Conservation (phyloP, 2,888 invertebrate species). For the Zele albiditarsus region DNA sequence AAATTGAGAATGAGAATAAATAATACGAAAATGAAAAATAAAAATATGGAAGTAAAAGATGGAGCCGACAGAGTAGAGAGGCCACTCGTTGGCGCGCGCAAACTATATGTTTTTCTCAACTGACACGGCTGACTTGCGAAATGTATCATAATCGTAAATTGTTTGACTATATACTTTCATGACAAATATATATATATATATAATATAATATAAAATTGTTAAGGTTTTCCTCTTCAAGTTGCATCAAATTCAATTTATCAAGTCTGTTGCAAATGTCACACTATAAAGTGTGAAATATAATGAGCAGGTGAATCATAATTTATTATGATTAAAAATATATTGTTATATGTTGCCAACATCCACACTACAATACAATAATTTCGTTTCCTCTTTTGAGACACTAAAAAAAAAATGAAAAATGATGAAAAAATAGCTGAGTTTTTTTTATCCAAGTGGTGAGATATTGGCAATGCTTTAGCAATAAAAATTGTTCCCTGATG, state of each 20-base stretch:
- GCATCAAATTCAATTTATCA: not conserved
- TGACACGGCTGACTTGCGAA: not conserved
- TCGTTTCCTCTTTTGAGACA: too few species aligned
- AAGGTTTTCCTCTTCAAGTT: not conserved
- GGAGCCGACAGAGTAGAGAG: not conserved
- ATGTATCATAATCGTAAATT: constrained; percentile 7
- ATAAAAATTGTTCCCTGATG: not conserved
- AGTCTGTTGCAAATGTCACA: not conserved
- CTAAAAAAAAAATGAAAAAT: too few species aligned
- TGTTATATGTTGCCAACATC: not conserved
- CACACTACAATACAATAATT: not conserved
- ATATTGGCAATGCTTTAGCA: not conserved
- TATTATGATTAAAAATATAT: not conserved
- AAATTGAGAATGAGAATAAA: not conserved
- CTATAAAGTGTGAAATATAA: not conserved
- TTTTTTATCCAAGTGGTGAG: too few species aligned
- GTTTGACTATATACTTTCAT: not conserved
- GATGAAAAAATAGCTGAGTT: too few species aligned
- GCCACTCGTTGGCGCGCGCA: not conserved
- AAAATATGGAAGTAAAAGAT: not conserved
- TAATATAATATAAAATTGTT: not conserved
- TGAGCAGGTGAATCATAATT: not conserved
- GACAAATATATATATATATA: not conserved
- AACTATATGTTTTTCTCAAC: constrained; percentile 2
- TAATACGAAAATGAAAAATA: not conserved